Percentiles rank a stretch among this genome's conserved stretches.
Evolutionary conservation across 2,888 invertebrate genomes (phyloP).

Genomic region (Caenorhabditis angaria): DNA sequence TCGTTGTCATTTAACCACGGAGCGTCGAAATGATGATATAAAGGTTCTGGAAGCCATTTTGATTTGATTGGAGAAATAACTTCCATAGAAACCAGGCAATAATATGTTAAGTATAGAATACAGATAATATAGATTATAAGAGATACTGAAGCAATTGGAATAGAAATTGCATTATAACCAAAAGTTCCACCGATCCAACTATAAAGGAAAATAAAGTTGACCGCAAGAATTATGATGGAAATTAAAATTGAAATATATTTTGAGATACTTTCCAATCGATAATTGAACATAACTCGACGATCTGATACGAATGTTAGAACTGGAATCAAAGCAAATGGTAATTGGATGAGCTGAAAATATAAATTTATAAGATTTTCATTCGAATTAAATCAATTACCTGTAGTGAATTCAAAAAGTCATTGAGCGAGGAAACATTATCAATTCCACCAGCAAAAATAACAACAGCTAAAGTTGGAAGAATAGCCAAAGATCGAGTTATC

Average conservation of each 20-base stretch:
- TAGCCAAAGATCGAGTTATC: slow-evolving; percentile 83
- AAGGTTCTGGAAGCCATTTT: slow-evolving; percentile 45
- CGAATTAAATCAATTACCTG: slow-evolving; percentile 29
- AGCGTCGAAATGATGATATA: slow-evolving; percentile 54
- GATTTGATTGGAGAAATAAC: slow-evolving; percentile 33
- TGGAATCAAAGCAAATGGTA: slow-evolving; percentile 76
- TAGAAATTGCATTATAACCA: slow-evolving; percentile 46
- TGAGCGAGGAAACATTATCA: slow-evolving; percentile 77
- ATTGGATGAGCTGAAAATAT: slow-evolving; percentile 81
- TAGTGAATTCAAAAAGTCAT: slow-evolving; percentile 85
- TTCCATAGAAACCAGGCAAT: slow-evolving; percentile 57
- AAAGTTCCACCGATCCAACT: slow-evolving; percentile 42
- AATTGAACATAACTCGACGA: slow-evolving; percentile 83
- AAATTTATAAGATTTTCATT: background rate
- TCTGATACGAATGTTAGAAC: slow-evolving; percentile 85
- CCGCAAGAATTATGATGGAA: slow-evolving; percentile 79
- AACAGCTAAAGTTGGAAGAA: slow-evolving; percentile 76
- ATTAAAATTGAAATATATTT: slow-evolving; percentile 30
- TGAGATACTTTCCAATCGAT: slow-evolving; percentile 79
- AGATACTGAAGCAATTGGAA: slow-evolving; percentile 44
- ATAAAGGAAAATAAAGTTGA: slow-evolving; percentile 81
- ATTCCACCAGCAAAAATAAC: slow-evolving; percentile 71
- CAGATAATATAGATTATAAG: slow-evolving; percentile 52
- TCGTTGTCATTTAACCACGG: slow-evolving; percentile 48
- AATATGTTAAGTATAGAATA: slow-evolving; percentile 55